phyloP scores from a whole-genome alignment of 1,140 invertebrate genomes.

The Papilio machaon region DNA sequence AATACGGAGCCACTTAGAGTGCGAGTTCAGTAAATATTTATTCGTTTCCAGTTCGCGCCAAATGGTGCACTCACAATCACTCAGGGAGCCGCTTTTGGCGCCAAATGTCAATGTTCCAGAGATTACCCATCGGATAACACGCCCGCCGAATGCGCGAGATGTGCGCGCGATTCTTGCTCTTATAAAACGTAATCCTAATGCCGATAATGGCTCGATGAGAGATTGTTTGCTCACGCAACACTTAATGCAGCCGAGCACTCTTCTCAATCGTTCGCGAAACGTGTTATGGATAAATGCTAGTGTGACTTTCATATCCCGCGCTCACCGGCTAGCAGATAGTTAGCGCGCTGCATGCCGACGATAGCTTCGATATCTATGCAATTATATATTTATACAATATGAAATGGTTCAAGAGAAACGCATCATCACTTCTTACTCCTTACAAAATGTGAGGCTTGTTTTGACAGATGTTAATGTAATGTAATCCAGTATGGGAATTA shows the following conservation, averaged over 20 bases:
- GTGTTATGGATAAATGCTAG: conserved; percentile 75
- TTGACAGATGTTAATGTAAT: not conserved
- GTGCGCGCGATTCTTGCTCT: conserved; percentile 49
- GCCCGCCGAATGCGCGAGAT: conserved; percentile 44
- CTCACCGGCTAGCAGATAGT: conserved; percentile 39
- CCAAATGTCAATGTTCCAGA: conserved; percentile 76
- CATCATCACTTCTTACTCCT: not conserved
- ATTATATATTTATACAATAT: conserved; percentile 10
- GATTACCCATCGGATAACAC: conserved; percentile 67
- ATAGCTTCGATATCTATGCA: conserved; percentile 19
- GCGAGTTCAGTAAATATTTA: conserved; percentile 73
- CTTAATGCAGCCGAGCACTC: conserved; percentile 74
- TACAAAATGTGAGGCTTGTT: not conserved
- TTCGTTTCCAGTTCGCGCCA: conserved; percentile 61
- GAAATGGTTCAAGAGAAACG: not conserved
- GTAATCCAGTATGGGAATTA: not conserved
- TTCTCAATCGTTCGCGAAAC: conserved; percentile 70
- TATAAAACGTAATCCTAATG: conserved; percentile 52
- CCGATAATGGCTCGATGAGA: conserved; percentile 52
- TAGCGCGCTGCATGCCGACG: conserved; percentile 11
- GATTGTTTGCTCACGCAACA: conserved; percentile 61
- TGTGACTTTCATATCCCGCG: conserved; percentile 67
- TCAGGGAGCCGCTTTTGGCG: conserved; percentile 69
- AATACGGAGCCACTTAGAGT: conserved; percentile 59
- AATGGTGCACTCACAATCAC: conserved; percentile 66